A percentile compares a stretch with the other conserved stretches of the same genome.
These are phyloP conservation scores for Andrena camellia DNA, from an alignment of 2,888 invertebrate species.

Conservation along the genomic window DNA sequence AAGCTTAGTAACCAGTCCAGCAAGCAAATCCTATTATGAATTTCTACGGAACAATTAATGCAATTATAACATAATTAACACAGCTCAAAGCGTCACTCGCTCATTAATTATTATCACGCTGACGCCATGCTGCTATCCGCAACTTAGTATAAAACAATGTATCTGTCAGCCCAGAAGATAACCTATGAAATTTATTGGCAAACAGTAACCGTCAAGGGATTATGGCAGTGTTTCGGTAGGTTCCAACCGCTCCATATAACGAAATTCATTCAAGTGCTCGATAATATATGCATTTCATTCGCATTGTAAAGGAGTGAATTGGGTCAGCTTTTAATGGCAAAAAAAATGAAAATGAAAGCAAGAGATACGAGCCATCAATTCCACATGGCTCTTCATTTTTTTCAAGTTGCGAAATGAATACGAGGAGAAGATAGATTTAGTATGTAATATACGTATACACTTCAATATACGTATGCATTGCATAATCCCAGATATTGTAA, in stretches of 20 bases:
- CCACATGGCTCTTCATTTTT: too few species aligned
- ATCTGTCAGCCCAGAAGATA: conserved; percentile 17
- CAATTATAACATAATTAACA: conserved; percentile 52
- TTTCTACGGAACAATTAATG: conserved; percentile 42
- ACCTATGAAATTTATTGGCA: conserved; percentile 26
- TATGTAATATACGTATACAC: too few species aligned
- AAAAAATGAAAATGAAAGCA: too few species aligned
- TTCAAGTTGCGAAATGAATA: too few species aligned
- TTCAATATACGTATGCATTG: too few species aligned
- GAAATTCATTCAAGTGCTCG: too few species aligned
- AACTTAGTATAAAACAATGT: conserved; percentile 40
- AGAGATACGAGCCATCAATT: too few species aligned
- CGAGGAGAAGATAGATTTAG: too few species aligned
- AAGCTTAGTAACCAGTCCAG: conserved; percentile 2
- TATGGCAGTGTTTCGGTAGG: conserved; percentile 3
- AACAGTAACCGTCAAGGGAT: conserved; percentile 33
- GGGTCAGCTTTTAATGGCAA: too few species aligned
- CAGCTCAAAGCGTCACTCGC: conserved; percentile 42
- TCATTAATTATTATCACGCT: conserved; percentile 53
- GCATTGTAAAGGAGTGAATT: too few species aligned
- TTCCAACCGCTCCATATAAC: not conserved
- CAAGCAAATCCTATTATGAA: conserved; percentile 46
- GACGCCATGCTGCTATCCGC: conserved; percentile 6
- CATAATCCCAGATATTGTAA: too few species aligned
- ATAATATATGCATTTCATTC: too few species aligned